Base-by-base conservation (phyloP, 37 sponge, comb jelly and placozoan genomes). In the Theonella swinhoei region DNA sequence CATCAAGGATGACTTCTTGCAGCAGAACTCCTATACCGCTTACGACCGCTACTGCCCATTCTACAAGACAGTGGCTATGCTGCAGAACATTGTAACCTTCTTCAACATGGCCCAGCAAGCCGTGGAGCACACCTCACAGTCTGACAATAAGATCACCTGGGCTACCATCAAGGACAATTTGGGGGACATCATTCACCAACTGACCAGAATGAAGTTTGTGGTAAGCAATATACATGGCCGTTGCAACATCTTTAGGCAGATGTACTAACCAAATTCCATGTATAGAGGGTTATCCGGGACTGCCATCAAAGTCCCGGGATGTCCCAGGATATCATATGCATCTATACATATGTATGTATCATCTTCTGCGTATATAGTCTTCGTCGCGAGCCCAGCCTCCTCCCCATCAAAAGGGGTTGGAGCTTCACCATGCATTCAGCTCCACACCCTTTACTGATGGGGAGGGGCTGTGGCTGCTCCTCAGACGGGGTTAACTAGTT, bases 21-120 rank as follows among this genome's bases (percentile, higher is more conserved):
- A 98, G 87, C 99, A 98, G 83, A 98, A 98, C 88, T 93, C 93
- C 7, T 98, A 96, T 85, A 92, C 99, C 3, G 40, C 85, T 0
- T 96, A 96, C 64, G 99, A 98, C 64, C 90, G 95, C 38, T 96
- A 93, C 82, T 96, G 98, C 43, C 98, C 98, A 29, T 97, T 97
- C 95, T 97, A 93, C 88, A 97, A 97, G 88, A 97, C 98, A 68
- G 99, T 98, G 32, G 95, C 94, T 0, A 98, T 98, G 99, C 86
- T 98, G 64, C 78, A 82, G 67, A 98, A 98, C 78, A 96, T 98
- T 62, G 87, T 96, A 23, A 74, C 88, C 3, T 98, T 98, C 91
- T 96, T 96, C 85, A 90, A 94, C 74, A 63, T 88, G 82, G 92
- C 99, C 0, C 89, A 91, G 74, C 94, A 94, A 60, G 89, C 96